These are phyloP conservation scores for Trematomus bernacchii DNA, from an alignment of 2,797 vertebrate species.

Conservation along the genomic window DNA sequence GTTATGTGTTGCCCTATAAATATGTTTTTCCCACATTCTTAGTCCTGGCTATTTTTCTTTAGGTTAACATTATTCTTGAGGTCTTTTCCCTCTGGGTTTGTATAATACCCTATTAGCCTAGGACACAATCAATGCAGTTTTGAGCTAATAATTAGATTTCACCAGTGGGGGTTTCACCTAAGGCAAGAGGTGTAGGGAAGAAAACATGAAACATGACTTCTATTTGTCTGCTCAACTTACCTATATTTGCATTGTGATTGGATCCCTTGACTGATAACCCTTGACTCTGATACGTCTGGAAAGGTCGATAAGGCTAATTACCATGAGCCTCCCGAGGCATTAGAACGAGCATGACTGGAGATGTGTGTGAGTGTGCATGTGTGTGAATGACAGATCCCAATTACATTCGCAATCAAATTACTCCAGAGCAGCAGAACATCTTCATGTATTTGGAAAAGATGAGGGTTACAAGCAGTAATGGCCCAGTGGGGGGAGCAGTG, in stretches of 20 bases:
- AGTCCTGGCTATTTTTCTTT: slow-evolving; percentile 26
- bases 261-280: slow-evolving; percentile 53
- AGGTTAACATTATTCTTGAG: too few species aligned
- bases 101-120: slow-evolving; percentile 36
- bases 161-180: background rate
- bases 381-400: slow-evolving; percentile 33
- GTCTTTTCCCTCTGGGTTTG: slow-evolving; percentile 28
- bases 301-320: slow-evolving; percentile 72
- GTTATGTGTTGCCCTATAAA: slow-evolving; percentile 20
- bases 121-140: slow-evolving; percentile 64
- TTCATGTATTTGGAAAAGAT: slow-evolving; percentile 1
- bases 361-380: slow-evolving; percentile 1
- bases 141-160: slow-evolving; percentile 68
- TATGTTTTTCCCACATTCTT: background rate
- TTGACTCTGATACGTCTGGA: slow-evolving; percentile 38
- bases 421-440: background rate
- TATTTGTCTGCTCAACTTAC: slow-evolving; percentile 48
- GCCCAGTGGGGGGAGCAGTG: background rate
- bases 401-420: slow-evolving; percentile 41
- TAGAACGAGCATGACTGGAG: slow-evolving; percentile 37
- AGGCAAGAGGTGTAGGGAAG: slow-evolving; percentile 20
- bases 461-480: background rate
- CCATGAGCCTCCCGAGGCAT: slow-evolving; percentile 35
- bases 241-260: slow-evolving; percentile 66
- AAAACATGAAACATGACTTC: slow-evolving; percentile 48